A percentile compares a stretch with the other conserved stretches of the same genome.
These are phyloP conservation scores for Euglossa dilemma DNA, from an alignment of 1,140 invertebrate species.

Conservation along the genomic window DNA sequence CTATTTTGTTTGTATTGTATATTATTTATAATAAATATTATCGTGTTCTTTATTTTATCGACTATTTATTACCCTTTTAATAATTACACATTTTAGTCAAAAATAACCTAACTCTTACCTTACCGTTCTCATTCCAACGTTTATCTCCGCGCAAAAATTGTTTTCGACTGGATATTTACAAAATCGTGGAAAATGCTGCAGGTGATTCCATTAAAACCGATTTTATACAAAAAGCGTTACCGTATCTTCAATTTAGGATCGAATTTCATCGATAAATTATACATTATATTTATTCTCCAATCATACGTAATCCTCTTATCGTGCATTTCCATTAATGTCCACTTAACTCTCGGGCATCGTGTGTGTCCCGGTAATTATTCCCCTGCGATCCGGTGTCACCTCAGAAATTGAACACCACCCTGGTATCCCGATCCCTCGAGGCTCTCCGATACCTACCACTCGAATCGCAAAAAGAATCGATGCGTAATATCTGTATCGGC, in stretches of 20 bases:
- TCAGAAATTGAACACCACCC: conserved; percentile 21
- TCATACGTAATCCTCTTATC: not conserved
- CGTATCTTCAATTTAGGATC: not conserved
- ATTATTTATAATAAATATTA: conserved; percentile 27
- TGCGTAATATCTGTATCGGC: not conserved
- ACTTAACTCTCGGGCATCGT: conserved; percentile 8
- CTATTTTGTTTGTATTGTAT: conserved; percentile 1
- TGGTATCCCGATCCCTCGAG: not conserved
- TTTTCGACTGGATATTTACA: not conserved
- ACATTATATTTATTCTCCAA: conserved; percentile 13
- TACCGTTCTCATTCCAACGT: not conserved
- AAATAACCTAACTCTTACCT: not conserved
- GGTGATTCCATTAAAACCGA: not conserved
- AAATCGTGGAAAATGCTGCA: not conserved
- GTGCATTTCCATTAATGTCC: conserved; percentile 11
- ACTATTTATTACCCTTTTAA: not conserved
- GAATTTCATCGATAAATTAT: conserved; percentile 2
- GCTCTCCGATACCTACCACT: not conserved
- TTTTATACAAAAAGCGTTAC: not conserved
- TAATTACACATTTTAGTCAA: not conserved
- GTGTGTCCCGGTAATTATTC: conserved; percentile 27
- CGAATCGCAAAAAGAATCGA: not conserved
- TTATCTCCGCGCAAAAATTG: not conserved
- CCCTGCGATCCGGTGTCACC: not conserved
- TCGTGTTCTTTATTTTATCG: conserved; percentile 15